phyloP scores from a whole-genome alignment of 1,140 invertebrate species.

The Eriosoma lanigerum region DNA sequence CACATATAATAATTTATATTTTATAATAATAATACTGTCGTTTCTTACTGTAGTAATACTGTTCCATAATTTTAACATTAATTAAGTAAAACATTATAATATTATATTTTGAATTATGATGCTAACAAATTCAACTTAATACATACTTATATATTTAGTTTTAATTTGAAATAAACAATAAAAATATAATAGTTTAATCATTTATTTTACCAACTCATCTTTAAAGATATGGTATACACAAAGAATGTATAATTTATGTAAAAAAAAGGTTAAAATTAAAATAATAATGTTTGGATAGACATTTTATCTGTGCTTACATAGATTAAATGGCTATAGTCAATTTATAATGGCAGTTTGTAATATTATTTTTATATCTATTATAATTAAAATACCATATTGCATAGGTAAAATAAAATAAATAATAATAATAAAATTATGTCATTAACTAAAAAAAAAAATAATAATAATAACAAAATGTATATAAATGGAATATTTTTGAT shows the following conservation, averaged over 20 bases:
- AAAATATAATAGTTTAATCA: not conserved
- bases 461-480: too few relatives aligned
- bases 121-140: not conserved
- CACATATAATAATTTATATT: not conserved
- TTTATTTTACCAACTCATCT: not conserved
- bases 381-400: too few relatives aligned
- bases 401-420: too few relatives aligned
- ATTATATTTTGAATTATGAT: not conserved
- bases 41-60: conserved; percentile 25
- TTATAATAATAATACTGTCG: conserved; percentile 39
- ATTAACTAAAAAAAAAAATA: too few relatives aligned
- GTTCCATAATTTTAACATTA: not conserved
- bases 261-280: not conserved
- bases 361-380: too few relatives aligned
- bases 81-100: not conserved
- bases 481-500: too few relatives aligned
- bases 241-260: not conserved
- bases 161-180: not conserved
- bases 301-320: too few relatives aligned
- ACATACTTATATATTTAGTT: not conserved
- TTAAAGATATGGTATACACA: not conserved
- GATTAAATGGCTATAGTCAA: not conserved
- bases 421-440: too few relatives aligned
- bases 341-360: not conserved
- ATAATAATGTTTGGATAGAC: not conserved